phyloP scores from a whole-genome alignment of 2,113 vertebrate species.

The Vireo altiloquus region DNA sequence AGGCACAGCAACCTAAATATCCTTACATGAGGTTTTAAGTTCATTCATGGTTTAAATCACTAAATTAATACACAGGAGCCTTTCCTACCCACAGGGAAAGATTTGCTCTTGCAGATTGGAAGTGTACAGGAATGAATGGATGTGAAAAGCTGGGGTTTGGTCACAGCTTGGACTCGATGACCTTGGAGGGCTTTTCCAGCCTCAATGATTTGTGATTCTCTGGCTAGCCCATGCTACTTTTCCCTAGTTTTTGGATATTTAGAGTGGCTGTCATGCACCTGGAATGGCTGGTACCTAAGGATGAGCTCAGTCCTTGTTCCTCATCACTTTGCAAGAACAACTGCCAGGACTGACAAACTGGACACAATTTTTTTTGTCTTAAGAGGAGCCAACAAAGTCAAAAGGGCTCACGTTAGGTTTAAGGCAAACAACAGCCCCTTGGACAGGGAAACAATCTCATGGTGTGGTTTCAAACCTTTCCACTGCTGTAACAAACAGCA shows the following conservation, averaged over 20 bases:
- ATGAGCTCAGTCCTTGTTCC: neutral
- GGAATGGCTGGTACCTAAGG: neutral
- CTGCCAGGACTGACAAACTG: accelerated
- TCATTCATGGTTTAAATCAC: neutral
- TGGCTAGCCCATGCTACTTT: accelerated
- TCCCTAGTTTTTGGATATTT: neutral
- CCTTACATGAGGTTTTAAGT: neutral
- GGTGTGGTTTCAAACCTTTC: neutral
- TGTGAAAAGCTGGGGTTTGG: neutral
- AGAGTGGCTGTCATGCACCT: neutral
- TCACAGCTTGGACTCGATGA: neutral
- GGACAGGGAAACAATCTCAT: neutral
- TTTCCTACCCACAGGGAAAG: neutral
- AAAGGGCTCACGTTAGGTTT: neutral
- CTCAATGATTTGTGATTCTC: neutral
- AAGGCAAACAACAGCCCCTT: neutral
- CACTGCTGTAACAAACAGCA: neutral
- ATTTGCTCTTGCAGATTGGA: neutral
- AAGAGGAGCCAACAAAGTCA: neutral
- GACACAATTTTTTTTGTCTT: neutral
- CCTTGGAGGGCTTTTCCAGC: neutral
- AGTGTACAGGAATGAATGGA: neutral
- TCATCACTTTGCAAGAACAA: neutral
- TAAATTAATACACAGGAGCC: neutral
- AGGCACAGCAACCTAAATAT: neutral